Base-by-base conservation (phyloP, 2,797 vertebrate species). In the Hafferia zeledoni region DNA sequence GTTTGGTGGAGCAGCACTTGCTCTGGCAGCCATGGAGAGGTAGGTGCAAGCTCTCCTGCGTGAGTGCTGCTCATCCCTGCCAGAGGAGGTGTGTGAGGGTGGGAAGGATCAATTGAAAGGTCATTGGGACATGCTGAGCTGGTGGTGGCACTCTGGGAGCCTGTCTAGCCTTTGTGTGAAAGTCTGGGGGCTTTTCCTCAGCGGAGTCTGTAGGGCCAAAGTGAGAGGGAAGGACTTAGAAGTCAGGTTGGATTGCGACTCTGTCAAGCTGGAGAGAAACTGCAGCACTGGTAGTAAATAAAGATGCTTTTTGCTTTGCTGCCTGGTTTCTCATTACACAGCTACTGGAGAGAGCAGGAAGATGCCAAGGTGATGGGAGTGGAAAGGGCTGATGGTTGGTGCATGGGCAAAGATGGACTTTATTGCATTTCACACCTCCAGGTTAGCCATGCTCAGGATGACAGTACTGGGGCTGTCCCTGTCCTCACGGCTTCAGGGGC, bases 321-420 rank as follows among this genome's bases (percentile, higher is more conserved):
- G 70, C 59, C 61, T 1, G 39, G 90, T 95, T 92, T 96, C 95
- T 87, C 53, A 7, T 95, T 95, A 96, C 91, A 74, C 2, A 4
- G 47, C 33, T 85, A 7, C 70, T 70, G 80, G 63, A 80, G 74
- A 41, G 75, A 90, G 56, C 8, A 1, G 63, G 46, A 37, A 75
- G 63, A 65, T 0, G 2, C 55, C 91, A 96, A 96, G 90, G 93
- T 95, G 92, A 97, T 87, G 80, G 91, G 14, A 10, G 35, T 69
- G 60, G 75, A 57, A 86, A 67, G 63, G 67, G 30, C 60, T 78
- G 77, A 47, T 7, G 3, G 47, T 37, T 69, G 56, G 33, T 57
- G 50, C 0, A 0, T 3, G n/a, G 56, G 64, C 72, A 37, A 61
- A 70, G 33, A n/a, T 30, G 59, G n/a, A 19, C 70, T 63, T 46